Evolutionary conservation across 1,140 invertebrate genomes (phyloP), one percentile per base, ranked within the genome.

Genomic region (Drosophila nikananu): DNA sequence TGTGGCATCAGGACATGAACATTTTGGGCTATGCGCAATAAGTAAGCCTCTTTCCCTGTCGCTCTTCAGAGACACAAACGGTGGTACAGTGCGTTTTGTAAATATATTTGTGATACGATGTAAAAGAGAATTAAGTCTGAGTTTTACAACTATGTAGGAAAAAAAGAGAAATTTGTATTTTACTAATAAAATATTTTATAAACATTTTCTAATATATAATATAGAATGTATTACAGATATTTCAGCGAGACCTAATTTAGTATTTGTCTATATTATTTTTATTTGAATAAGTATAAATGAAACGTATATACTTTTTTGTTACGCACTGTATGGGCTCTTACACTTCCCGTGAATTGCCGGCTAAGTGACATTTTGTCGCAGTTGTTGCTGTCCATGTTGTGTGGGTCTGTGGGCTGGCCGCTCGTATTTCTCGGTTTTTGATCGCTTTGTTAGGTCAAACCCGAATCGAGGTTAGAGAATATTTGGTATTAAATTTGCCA

Each of bases 1-100:
- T 89, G 84, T 89, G 84, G 86, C 84, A 90, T 87, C 86, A 89
- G 78, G 78, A 89, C 84, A 90, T 89, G 84, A 89, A 62, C 73
- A 89, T 73, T 80, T 78, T 77, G 76, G 73, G 62, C 84, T 65
- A 74, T 79, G 81, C 65, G 61, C 83, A 78, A 81, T 87, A 87
- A 89, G 80, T 89, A 87, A 89, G 58, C 84, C 80, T 57, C 81
- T 63, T 54, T 72, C 42, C 49, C 62, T 61, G 42, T 46, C 41
- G 25, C 64, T 60, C 73, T 57, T 48, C 58, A 30, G 19, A 42
- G 55, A 41, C 23, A 63, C 27, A 54, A 55, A 62, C 48, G 46
- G 52, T 48, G 35, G 41, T 66, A 83, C 54, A 72, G 70, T 73
- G 46, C 12, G 12, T n/a, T 1, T 5, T 13, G 1, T 2, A 25